Evolutionary conservation across 2,888 invertebrate species (phyloP).

Genomic region (Ornithoptera priamus): DNA sequence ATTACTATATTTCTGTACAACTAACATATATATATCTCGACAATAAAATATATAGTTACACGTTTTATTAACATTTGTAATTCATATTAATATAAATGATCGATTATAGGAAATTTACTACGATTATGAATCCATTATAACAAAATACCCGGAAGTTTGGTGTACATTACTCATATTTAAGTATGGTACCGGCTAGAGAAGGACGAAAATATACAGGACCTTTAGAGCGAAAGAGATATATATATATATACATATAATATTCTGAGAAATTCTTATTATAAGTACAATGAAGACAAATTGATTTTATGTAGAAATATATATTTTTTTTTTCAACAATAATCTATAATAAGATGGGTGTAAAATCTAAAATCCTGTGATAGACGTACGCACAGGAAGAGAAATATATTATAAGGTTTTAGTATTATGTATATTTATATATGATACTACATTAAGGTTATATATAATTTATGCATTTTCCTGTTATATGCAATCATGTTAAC

Average conservation of each 20-base stretch:
- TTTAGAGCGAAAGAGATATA: slow-evolving; percentile 15
- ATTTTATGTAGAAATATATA: neutral
- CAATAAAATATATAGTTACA: neutral
- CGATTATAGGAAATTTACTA: slow-evolving; percentile 14
- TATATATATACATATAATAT: neutral
- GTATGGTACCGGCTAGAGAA: slow-evolving; percentile 1
- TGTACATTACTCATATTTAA: slow-evolving; percentile 1
- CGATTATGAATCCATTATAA: slow-evolving; percentile 7
- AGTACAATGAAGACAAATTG: neutral
- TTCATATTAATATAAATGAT: slow-evolving; percentile 5
- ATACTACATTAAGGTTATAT: neutral
- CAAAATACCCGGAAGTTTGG: slow-evolving; percentile 15
- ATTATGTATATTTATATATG: neutral
- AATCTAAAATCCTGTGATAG: neutral
- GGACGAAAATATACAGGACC: neutral
- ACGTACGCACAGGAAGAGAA: neutral
- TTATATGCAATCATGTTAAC: neutral
- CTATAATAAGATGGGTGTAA: neutral
- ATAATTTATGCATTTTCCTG: neutral
- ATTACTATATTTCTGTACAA: too few species aligned
- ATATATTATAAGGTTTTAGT: neutral
- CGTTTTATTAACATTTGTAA: neutral
- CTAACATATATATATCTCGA: neutral
- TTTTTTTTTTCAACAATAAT: neutral
- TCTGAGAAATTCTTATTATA: slow-evolving; percentile 10